Evolutionary conservation across 1,140 invertebrate species (phyloP), one percentile per base, ranked within the genome.

Genomic region (Camponotus vicinus): DNA sequence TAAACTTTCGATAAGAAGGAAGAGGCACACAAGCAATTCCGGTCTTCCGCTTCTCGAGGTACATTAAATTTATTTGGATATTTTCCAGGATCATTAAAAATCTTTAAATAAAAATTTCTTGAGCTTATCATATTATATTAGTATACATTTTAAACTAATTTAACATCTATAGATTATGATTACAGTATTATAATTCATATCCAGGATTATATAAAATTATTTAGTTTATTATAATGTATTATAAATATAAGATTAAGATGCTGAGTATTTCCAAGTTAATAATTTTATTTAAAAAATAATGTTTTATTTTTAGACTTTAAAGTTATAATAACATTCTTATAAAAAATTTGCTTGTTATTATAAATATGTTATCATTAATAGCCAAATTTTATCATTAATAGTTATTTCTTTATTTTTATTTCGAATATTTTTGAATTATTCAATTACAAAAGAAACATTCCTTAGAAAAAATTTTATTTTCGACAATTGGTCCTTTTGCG

Each of bases 1-100:
- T 80, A 80, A 80, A 45, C 66, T 67, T 9, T 37, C 52, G 34
- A 80, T 37, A 70, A 42, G 64, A 13, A 80, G 66, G n/a, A 79
- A 79, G 13, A 55, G 64, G 21, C 64, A 67, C 34, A 67, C 7
- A 80, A n/a, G 34, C 49, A 69, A 55, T 57, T 69, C 63, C 34
- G n/a, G 34, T 79, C 52, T 80, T 80, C 11, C 52, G 37, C 21
- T 27, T 45, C 45, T 70, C 37, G 42, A 40, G 2, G 21, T 21
- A 79, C 13, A 66, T 0, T 80, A 21, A 21, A 78, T 78, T 21
- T 21, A 69, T 67, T 21, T 32, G 15, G 32, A 27, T 27, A 40
- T 57, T 59, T 70, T 42, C 52, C 57, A 59, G 27, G 7, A 70
- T 45, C 11, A 42, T 70, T 57, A 42, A 70, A 55, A 70, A 32